phyloP scores from a whole-genome alignment of 2,797 vertebrate genomes.

The Kryptolebias ocellatus region DNA sequence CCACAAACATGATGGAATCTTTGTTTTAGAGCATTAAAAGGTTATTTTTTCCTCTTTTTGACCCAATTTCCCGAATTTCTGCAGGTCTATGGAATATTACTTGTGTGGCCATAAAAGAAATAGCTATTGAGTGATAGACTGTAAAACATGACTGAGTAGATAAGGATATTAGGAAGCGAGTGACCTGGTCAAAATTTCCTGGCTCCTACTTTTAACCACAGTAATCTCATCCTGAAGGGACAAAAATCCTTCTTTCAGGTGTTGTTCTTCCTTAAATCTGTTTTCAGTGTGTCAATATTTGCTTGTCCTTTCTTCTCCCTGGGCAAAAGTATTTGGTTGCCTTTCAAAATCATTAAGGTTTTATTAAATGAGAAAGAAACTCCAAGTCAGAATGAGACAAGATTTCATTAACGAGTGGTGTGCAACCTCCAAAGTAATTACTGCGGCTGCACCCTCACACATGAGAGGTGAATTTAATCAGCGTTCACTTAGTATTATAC shows the following conservation, averaged over 20 bases:
- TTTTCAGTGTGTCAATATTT: conserved; percentile 76
- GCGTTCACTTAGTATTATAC: conserved; percentile 20
- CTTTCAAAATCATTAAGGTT: conserved; percentile 60
- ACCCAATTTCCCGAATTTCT: conserved; percentile 75
- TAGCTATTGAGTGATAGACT: conserved; percentile 37
- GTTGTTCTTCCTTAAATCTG: conserved; percentile 55
- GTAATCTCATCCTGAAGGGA: conserved; percentile 66
- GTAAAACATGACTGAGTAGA: conserved; percentile 62
- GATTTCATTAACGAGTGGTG: conserved; percentile 40
- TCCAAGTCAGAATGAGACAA: conserved; percentile 34
- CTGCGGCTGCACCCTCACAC: conserved; percentile 3
- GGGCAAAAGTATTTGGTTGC: conserved; percentile 72
- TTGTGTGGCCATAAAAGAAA: conserved; percentile 46
- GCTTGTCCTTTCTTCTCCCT: conserved; percentile 58
- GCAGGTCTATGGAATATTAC: conserved; percentile 69
- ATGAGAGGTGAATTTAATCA: conserved; percentile 16
- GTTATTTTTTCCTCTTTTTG: conserved; percentile 75
- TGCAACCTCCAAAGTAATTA: conserved; percentile 48
- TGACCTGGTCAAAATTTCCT: conserved; percentile 55
- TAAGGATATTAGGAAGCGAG: conserved; percentile 71
- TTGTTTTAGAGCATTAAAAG: conserved; percentile 76
- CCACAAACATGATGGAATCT: conserved; percentile 88
- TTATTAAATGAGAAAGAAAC: conserved; percentile 71
- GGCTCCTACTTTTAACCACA: conserved; percentile 43
- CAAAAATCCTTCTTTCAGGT: conserved; percentile 55